These are phyloP conservation scores for Siniperca scherzeri DNA, from an alignment of 2,797 vertebrate species.

Conservation along the genomic window DNA sequence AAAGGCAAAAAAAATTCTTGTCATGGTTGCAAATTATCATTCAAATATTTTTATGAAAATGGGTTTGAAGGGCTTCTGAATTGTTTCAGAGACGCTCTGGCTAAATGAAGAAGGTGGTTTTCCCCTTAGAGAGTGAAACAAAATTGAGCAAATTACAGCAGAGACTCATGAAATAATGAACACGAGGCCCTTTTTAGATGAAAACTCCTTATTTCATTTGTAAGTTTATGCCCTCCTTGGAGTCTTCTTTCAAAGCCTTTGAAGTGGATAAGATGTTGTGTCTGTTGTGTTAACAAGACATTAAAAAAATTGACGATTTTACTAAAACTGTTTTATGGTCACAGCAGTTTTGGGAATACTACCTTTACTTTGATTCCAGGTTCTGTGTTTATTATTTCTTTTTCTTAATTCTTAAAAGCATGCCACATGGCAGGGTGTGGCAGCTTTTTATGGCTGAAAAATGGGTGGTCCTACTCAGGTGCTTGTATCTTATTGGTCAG, in stretches of 20 bases:
- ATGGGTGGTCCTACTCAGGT: slow-evolving; percentile 76
- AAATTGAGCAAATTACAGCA: slow-evolving; percentile 65
- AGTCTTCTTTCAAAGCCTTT: slow-evolving; percentile 42
- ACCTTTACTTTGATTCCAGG: slow-evolving; percentile 20
- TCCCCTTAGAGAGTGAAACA: slow-evolving; percentile 53
- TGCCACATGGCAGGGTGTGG: slow-evolving; percentile 83
- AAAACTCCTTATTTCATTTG: slow-evolving; percentile 59
- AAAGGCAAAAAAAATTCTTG: slow-evolving; percentile 10
- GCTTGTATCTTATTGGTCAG: slow-evolving; percentile 84
- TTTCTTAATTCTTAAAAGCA: slow-evolving; percentile 22
- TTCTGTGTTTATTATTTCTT: slow-evolving; percentile 12
- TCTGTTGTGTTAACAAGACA: slow-evolving; percentile 38
- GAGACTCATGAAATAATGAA: slow-evolving; percentile 68
- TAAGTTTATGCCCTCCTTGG: slow-evolving; percentile 28
- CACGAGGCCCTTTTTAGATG: slow-evolving; percentile 47
- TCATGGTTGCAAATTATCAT: slow-evolving; percentile 45
- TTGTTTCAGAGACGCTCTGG: slow-evolving; percentile 53
- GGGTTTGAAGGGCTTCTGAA: slow-evolving; percentile 42
- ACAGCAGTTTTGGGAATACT: slow-evolving; percentile 12
- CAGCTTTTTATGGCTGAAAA: slow-evolving; percentile 60
- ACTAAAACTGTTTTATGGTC: slow-evolving; percentile 10
- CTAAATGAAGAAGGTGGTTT: slow-evolving; percentile 61
- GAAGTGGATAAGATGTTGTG: slow-evolving; percentile 36
- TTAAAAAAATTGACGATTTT: slow-evolving; percentile 15
- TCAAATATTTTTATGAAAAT: slow-evolving; percentile 56